Evolutionary conservation across 2,113 vertebrate genomes (phyloP).

Genomic region (Clarias batrachus): DNA sequence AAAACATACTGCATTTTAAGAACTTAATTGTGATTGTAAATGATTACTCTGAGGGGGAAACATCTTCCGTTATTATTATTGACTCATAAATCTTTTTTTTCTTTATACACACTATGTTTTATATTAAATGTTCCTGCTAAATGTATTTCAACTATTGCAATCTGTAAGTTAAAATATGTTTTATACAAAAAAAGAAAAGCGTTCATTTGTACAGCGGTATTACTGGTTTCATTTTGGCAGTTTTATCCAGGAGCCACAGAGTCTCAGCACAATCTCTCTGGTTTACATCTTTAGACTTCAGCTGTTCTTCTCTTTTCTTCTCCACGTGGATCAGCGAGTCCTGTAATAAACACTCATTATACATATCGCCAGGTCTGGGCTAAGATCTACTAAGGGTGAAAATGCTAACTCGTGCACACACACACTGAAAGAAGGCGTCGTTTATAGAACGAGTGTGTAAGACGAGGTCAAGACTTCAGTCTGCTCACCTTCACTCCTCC

Average conservation of each 20-base stretch:
- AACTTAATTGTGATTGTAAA: too few relatives aligned
- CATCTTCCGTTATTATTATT: too few relatives aligned
- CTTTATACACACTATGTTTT: not conserved
- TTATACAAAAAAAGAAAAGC: too few relatives aligned
- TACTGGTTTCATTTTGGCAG: too few relatives aligned
- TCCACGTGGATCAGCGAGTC: not conserved
- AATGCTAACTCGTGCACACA: too few relatives aligned
- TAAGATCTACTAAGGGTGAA: not conserved
- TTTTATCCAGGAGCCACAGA: not conserved
- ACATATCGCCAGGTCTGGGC: not conserved
- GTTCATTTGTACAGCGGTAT: not conserved
- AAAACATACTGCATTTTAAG: too few relatives aligned
- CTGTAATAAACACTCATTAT: not conserved
- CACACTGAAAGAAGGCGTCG: conserved; percentile 60
- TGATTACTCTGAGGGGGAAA: too few relatives aligned
- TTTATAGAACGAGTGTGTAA: conserved; percentile 61
- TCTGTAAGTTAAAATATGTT: too few relatives aligned
- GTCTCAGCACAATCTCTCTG: not conserved
- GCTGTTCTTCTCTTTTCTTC: not conserved
- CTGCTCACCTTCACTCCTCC: not conserved
- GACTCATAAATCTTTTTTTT: not conserved
- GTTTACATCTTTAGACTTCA: not conserved
- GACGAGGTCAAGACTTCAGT: conserved; percentile 53
- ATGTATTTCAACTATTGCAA: too few relatives aligned
- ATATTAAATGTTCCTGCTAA: not conserved